Percentiles rank a stretch among this genome's conserved stretches.
Conservation (phyloP, 2,113 vertebrate species). For the Ciconia maguari region DNA sequence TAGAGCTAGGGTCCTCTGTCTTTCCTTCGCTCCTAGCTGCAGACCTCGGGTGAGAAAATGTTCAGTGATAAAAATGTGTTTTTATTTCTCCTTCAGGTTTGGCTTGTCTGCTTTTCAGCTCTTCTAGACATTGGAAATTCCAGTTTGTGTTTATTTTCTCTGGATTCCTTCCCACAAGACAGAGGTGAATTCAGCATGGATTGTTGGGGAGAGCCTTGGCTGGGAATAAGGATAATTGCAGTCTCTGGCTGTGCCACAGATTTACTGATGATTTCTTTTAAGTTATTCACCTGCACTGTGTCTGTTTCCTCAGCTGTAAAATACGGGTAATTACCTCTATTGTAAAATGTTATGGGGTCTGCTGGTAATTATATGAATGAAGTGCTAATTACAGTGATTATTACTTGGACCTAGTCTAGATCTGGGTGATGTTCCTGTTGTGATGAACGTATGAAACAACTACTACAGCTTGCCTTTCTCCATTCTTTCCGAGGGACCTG, state of each 20-base stretch:
- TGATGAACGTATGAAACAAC: neutral
- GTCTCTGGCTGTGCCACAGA: conserved; percentile 39
- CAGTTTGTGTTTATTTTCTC: conserved; percentile 49
- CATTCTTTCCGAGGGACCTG: neutral
- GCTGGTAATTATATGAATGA: conserved; percentile 58
- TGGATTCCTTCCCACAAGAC: conserved; percentile 52
- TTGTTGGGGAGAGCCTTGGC: conserved; percentile 51
- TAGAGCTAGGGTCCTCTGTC: neutral
- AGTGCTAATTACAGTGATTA: conserved; percentile 63
- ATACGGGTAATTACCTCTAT: conserved; percentile 59
- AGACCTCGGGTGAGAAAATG: neutral
- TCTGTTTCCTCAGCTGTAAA: conserved; percentile 66
- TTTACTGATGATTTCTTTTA: conserved; percentile 50
- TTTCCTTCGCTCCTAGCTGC: neutral
- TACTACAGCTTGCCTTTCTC: neutral
- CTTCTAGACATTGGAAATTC: conserved; percentile 48
- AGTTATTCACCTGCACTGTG: conserved; percentile 59
- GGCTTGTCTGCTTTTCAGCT: conserved; percentile 59
- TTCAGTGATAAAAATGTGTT: conserved; percentile 30
- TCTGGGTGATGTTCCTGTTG: conserved; percentile 47
- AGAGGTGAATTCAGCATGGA: conserved; percentile 55
- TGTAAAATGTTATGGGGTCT: conserved; percentile 65
- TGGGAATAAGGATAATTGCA: conserved; percentile 57
- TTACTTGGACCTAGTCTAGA: conserved; percentile 50
- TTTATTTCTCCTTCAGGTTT: conserved; percentile 61